A percentile compares a stretch with the other conserved stretches of the same genome.
phyloP scores from a whole-genome alignment of 1,140 invertebrate genomes.

The Ladona fulva region DNA sequence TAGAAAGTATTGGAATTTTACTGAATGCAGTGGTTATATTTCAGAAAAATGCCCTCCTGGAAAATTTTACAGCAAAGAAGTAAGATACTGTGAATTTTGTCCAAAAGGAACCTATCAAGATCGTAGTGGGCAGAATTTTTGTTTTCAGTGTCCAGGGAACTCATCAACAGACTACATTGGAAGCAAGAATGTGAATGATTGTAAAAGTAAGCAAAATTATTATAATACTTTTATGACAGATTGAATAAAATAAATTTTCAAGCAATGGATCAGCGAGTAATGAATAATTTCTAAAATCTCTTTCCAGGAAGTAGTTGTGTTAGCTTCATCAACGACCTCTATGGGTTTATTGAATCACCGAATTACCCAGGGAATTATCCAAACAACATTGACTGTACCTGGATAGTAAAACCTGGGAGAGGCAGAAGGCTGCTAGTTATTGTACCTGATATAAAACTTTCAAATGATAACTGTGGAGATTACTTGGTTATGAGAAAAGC shows the following conservation, averaged over 20 bases:
- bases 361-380: slow-evolving; percentile 55
- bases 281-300: background rate
- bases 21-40: background rate
- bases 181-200: slow-evolving; percentile 12
- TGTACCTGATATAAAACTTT: slow-evolving; percentile 16
- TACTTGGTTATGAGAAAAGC: slow-evolving; percentile 20
- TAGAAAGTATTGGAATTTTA: background rate
- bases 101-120: slow-evolving; percentile 17
- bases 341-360: slow-evolving; percentile 36
- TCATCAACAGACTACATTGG: slow-evolving; percentile 17
- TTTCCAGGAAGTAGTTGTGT: slow-evolving; percentile 12
- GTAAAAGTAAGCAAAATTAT: slow-evolving; percentile 18
- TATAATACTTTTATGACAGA: too few species aligned
- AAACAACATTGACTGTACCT: slow-evolving; percentile 49
- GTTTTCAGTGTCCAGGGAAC: slow-evolving; percentile 17
- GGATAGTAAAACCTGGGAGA: slow-evolving; percentile 49
- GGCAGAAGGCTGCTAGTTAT: slow-evolving; percentile 30
- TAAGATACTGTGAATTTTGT: slow-evolving; percentile 14
- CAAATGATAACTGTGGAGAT: slow-evolving; percentile 18
- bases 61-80: background rate
- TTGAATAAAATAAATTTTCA: background rate
- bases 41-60: slow-evolving; percentile 12
- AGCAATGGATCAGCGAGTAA: background rate
- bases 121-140: slow-evolving; percentile 9
- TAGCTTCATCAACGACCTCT: slow-evolving; percentile 18